A percentile compares a stretch with the other conserved stretches of the same genome.
These are phyloP conservation scores for Conops quadrifasciatus DNA, from an alignment of 2,888 invertebrate species.

Conservation along the genomic window DNA sequence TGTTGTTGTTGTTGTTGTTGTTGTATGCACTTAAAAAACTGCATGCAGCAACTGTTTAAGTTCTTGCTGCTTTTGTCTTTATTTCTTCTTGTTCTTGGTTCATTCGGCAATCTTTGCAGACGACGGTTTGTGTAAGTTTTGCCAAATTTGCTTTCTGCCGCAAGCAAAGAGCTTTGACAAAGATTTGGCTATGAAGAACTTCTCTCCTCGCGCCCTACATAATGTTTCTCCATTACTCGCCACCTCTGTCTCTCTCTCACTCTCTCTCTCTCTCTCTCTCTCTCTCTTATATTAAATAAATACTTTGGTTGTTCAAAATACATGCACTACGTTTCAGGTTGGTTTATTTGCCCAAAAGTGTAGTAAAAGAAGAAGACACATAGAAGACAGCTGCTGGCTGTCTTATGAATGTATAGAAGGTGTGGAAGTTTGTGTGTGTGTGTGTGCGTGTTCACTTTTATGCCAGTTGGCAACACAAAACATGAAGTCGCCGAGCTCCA, in stretches of 20 bases:
- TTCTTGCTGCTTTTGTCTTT: neutral
- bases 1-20: too few relatives aligned
- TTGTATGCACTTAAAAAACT: neutral
- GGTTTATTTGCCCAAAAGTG: neutral
- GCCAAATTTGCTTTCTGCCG: neutral
- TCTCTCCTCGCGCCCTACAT: too few relatives aligned
- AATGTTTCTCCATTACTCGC: too few relatives aligned
- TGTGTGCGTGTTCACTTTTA: neutral
- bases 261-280: neutral
- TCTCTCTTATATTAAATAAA: neutral
- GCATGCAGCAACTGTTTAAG: neutral
- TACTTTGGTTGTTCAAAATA: neutral
- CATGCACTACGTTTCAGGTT: neutral
- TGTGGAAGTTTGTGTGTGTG: neutral
- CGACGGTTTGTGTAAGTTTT: neutral
- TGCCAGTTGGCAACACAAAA: slow-evolving; percentile 2
- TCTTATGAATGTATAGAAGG: neutral
- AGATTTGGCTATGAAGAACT: slow-evolving; percentile 10
- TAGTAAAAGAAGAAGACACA: neutral
- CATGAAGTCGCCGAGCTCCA: slow-evolving; percentile 21
- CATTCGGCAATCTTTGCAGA: neutral
- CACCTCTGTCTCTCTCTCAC: neutral
- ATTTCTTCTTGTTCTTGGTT: neutral
- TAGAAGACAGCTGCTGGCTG: too few relatives aligned
- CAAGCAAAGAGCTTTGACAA: slow-evolving; percentile 19